Evolutionary conservation across 2,113 vertebrate genomes (phyloP).

Genomic region (Indicator maculatus): DNA sequence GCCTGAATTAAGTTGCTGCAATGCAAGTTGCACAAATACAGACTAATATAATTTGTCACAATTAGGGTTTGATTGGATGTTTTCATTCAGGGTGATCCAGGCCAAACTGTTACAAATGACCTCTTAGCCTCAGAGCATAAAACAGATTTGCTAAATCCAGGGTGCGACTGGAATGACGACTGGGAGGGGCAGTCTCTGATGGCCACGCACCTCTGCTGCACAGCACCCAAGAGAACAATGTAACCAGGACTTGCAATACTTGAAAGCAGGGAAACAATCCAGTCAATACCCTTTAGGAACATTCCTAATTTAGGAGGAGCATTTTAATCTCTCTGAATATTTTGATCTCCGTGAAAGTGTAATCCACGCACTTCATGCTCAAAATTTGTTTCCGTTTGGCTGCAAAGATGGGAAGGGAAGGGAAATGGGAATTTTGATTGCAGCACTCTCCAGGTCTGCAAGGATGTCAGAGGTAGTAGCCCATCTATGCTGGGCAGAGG

Average conservation of each 20-base stretch:
- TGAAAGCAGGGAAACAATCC: background rate
- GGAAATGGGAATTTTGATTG: background rate
- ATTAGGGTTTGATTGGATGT: constrained; percentile 61
- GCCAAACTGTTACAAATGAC: constrained; percentile 39
- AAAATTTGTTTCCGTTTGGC: background rate
- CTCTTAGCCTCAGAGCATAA: background rate
- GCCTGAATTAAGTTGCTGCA: background rate
- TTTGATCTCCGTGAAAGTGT: background rate
- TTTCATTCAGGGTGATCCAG: constrained; percentile 17
- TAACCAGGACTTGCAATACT: rapidly evolving
- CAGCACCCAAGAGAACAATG: background rate
- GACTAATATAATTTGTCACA: constrained; percentile 63
- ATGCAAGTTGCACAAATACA: background rate
- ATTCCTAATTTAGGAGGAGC: constrained; percentile 3
- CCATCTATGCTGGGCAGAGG: rapidly evolving
- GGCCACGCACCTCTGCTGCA: background rate
- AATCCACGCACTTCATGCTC: rapidly evolving
- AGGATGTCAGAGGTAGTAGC: background rate
- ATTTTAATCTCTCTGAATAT: background rate
- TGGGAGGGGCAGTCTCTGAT: rapidly evolving
- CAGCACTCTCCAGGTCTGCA: background rate
- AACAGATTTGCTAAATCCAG: background rate
- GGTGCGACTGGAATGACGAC: background rate
- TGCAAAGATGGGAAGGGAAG: background rate
- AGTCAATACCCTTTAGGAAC: background rate